phyloP scores from a whole-genome alignment of 1,140 invertebrate genomes.

The Leptoteleia sp. region DNA sequence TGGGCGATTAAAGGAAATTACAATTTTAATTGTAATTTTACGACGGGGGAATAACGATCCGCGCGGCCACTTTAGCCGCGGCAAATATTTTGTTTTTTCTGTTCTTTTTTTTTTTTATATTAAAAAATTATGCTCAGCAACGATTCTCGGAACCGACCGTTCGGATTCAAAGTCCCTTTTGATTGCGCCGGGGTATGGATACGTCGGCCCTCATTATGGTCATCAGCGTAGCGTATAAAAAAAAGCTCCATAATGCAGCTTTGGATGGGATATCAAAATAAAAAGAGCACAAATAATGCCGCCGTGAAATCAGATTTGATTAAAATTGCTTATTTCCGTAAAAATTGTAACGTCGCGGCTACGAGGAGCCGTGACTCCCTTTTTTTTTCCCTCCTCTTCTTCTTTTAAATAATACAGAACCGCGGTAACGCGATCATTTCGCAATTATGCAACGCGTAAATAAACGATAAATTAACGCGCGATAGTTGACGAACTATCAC shows the following conservation, averaged over 20 bases:
- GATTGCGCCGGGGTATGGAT: slow-evolving; percentile 55
- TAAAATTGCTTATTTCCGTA: slow-evolving; percentile 60
- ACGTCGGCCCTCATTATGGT: slow-evolving; percentile 69
- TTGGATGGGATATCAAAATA: slow-evolving; percentile 57
- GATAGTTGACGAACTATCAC: too few species aligned
- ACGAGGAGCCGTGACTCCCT: slow-evolving; percentile 15
- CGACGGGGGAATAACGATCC: slow-evolving; percentile 15
- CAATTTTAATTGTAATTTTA: slow-evolving; percentile 5
- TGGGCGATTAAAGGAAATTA: too few species aligned
- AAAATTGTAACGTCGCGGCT: slow-evolving; percentile 23
- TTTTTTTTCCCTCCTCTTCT: too few species aligned
- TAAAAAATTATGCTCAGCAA: slow-evolving; percentile 47
- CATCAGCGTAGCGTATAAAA: slow-evolving; percentile 71
- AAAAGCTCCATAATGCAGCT: slow-evolving; percentile 65
- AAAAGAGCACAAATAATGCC: slow-evolving; percentile 57
- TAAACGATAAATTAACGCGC: too few species aligned
- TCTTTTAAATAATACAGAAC: too few species aligned
- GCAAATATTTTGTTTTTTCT: too few species aligned
- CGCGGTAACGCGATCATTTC: too few species aligned
- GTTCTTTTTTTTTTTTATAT: slow-evolving; percentile 38
- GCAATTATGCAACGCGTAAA: too few species aligned
- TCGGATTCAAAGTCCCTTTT: slow-evolving; percentile 53
- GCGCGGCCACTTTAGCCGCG: neutral
- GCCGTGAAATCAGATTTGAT: slow-evolving; percentile 60
- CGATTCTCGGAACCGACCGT: slow-evolving; percentile 45